Conservation (phyloP, 1,140 invertebrate genomes). For the Solenopsis fugax region DNA sequence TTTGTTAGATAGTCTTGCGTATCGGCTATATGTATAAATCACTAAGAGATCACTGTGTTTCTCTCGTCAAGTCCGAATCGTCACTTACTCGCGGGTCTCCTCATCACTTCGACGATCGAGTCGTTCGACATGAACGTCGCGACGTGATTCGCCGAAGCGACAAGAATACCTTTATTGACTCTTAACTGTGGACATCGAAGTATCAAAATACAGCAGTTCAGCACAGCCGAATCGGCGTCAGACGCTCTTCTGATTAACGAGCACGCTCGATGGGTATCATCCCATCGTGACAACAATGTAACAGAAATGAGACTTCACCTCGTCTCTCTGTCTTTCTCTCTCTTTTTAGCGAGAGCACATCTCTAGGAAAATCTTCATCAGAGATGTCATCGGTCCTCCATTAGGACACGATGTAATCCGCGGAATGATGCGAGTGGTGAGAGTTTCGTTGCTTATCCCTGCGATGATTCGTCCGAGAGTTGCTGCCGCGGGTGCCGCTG, state of each 20-base stretch:
- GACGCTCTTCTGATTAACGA: constrained; percentile 16
- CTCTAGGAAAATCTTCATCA: background rate
- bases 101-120: constrained; percentile 4
- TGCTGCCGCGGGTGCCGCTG: constrained; percentile 80
- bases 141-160: constrained; percentile 5
- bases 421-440: constrained; percentile 82
- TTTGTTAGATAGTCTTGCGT: constrained; percentile 79
- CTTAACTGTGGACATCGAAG: constrained; percentile 49
- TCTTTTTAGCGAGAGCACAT: background rate
- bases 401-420: constrained; percentile 84
- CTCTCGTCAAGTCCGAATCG: constrained; percentile 32
- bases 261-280: background rate
- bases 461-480: constrained; percentile 78
- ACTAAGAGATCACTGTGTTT: constrained; percentile 76
- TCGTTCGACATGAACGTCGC: background rate
- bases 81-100: constrained; percentile 23
- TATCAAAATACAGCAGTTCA: constrained; percentile 61
- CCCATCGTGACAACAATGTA: background rate
- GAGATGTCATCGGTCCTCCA: constrained; percentile 32
- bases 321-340: background rate
- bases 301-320: background rate
- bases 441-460: constrained; percentile 84
- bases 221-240: constrained; percentile 50
- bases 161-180: constrained; percentile 49
- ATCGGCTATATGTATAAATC: constrained; percentile 66